Base-by-base conservation (phyloP, 1,140 invertebrate genomes). In the Geopemphigus sp. region DNA sequence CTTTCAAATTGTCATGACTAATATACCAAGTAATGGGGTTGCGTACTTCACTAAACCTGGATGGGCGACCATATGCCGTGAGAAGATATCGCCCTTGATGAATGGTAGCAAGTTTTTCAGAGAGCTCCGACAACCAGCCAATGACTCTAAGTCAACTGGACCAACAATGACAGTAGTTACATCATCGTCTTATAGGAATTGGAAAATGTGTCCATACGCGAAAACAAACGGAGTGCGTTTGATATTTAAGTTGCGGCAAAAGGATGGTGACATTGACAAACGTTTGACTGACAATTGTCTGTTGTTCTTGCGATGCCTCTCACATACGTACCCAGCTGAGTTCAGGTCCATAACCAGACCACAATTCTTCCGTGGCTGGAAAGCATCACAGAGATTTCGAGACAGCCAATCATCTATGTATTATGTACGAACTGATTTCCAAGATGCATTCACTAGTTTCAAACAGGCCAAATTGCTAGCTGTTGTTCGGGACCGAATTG, bases 371-470 rank as follows among this genome's bases (percentile, higher is more conserved):
- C 32, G 12, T 14, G 29, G 15, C 6, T 78, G 74, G 74, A 57
- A 47, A 4, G 22, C 74, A 22, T 17, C 61, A 3, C 54, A 59
- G 15, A 12, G 5, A 3, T 61, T 19, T 22, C 74, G n/a, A 14
- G 22, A 19, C 10, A 45, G 1, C 32, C 57, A 6, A 1, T 15
- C 29, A 10, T 6, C 54, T 12, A 5, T 78, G 8, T 78, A 63
- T 17, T 78, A 50, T 17, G 74, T 78, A 10, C 54, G 74, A 10
- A 78, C 74, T 4, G 74, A 78, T 15, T 78, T 78, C 45, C 74
- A 10, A 1, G 74, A 78, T 5, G 74, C 74, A 8, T 78, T 78
- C 17, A 78, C 74, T 24, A 78, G 74, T 14, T 56, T 78, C 17
- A 10, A 50, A 5, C 74, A 78, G 15, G 22, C 26, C 8, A 47